Percentiles rank a stretch among this genome's conserved stretches.
Evolutionary conservation across 2,113 vertebrate genomes (phyloP).

Genomic region (Pelecanus crispus): DNA sequence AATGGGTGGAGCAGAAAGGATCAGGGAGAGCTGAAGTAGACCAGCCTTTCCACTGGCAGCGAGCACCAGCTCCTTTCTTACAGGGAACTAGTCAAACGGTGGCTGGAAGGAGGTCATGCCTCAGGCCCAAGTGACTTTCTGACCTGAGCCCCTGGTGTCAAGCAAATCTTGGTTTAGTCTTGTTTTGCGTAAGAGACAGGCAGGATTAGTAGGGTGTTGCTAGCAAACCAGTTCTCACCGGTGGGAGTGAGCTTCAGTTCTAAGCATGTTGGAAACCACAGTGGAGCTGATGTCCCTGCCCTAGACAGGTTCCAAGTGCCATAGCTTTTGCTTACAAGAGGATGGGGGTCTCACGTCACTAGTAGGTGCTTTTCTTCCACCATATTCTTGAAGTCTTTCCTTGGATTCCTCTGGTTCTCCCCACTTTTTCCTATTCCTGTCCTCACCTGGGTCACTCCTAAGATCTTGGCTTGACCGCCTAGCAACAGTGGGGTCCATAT

Average conservation of each 20-base stretch:
- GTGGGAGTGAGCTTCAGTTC: neutral
- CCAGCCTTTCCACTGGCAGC: neutral
- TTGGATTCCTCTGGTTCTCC: neutral
- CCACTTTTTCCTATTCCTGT: neutral
- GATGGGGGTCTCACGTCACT: neutral
- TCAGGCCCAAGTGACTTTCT: neutral
- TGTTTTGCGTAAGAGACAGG: slow-evolving; percentile 1
- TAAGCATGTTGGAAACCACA: neutral
- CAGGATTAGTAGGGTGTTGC: neutral
- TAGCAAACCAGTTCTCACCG: slow-evolving; percentile 5
- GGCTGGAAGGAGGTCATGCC: neutral
- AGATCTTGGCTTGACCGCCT: neutral
- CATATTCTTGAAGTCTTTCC: neutral
- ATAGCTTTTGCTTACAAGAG: neutral
- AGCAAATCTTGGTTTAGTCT: neutral
- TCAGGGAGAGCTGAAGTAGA: neutral
- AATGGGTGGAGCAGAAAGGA: neutral
- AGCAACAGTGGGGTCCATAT: neutral
- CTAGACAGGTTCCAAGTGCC: neutral
- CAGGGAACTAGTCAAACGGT: fast-evolving
- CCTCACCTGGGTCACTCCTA: neutral
- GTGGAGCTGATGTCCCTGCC: neutral
- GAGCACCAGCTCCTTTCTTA: neutral
- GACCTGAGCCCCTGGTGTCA: neutral
- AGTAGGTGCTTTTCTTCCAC: neutral